A percentile compares a stretch with the other conserved stretches of the same genome.
Conservation (phyloP, 2,888 invertebrate species). For the Mythimna albipuncta region DNA sequence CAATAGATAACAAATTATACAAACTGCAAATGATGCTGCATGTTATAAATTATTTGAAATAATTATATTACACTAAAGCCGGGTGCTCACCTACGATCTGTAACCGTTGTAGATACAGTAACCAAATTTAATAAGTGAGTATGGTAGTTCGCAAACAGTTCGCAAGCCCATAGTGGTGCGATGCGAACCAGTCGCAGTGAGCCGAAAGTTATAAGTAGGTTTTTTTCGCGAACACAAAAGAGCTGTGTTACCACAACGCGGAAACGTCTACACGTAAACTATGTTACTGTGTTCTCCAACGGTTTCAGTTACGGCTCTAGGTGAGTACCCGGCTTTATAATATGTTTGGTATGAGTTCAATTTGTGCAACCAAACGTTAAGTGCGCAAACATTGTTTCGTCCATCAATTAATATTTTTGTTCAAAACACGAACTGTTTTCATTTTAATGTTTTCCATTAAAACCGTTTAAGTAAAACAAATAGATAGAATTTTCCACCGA, state of each 20-base stretch:
- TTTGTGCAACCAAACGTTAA: slow-evolving; percentile 23
- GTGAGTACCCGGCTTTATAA: not conserved
- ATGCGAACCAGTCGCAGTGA: too few species aligned
- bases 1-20: slow-evolving; percentile 13
- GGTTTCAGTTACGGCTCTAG: too few species aligned
- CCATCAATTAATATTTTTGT: slow-evolving; percentile 36
- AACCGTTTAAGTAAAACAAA: slow-evolving; percentile 51
- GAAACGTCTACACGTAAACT: too few species aligned
- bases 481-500: slow-evolving; percentile 43
- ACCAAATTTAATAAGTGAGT: too few species aligned
- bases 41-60: slow-evolving; percentile 1
- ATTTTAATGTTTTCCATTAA: slow-evolving; percentile 34
- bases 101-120: too few species aligned
- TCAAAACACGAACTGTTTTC: slow-evolving; percentile 18
- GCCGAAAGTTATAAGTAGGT: too few species aligned
- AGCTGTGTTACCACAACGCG: too few species aligned
- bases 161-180: too few species aligned
- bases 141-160: too few species aligned
- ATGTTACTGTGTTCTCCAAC: too few species aligned
- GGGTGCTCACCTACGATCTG: too few species aligned
- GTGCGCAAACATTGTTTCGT: slow-evolving; percentile 37
- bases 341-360: slow-evolving; percentile 22
- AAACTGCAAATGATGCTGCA: not conserved
- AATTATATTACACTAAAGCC: slow-evolving; percentile 5
- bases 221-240: too few species aligned